Evolutionary conservation across 2,113 vertebrate species (phyloP), one percentile per base, ranked within the genome.

Genomic region (Hippocampus comes): DNA sequence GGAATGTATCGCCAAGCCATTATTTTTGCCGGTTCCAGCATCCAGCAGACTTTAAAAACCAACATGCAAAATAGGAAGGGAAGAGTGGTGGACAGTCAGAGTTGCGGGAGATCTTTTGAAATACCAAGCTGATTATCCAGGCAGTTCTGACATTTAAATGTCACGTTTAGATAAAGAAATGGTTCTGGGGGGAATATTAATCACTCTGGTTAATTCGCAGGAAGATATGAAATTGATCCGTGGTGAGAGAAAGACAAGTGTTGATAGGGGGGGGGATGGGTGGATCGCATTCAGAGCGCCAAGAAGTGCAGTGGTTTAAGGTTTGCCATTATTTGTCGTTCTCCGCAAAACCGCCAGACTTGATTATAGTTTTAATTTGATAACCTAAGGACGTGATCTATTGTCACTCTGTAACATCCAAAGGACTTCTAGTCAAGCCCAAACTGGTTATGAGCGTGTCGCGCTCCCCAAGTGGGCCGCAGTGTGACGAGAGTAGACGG

Each of bases 131-230:
- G 86, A 88, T 89, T 86, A 88, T 82, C 73, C 27, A 20, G 59
- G 55, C 77, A 74, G 80, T 87, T 87, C 78, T 90, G 89, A 86
- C 89, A 89, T 90, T 90, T 90, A 90, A 90, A 90, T 89, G 89
- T 74, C 89, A 88, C 85, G 85, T 90, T 90, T 89, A 86, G 48
- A 88, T 87, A 82, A 60, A 86, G 83, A 81, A 86, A 85, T 83
- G 74, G 86, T 89, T 84, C 80, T 59, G 42, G 76, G n/a, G n/a
- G 21, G 86, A 88, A 88, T 89, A 87, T 86, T 87, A 87, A 88
- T 88, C 76, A 82, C 70, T 71, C 46, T 20, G 49, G 76, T 83
- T 88, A 84, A 84, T 84, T 83, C 75, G 21, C 25, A 43, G 65
- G 53, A 71, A 79, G 59, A 73, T 74, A 66, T 71, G 73, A 74